Evolutionary conservation across 1,140 invertebrate species (phyloP).

Genomic region (Solenopsis fugax): DNA sequence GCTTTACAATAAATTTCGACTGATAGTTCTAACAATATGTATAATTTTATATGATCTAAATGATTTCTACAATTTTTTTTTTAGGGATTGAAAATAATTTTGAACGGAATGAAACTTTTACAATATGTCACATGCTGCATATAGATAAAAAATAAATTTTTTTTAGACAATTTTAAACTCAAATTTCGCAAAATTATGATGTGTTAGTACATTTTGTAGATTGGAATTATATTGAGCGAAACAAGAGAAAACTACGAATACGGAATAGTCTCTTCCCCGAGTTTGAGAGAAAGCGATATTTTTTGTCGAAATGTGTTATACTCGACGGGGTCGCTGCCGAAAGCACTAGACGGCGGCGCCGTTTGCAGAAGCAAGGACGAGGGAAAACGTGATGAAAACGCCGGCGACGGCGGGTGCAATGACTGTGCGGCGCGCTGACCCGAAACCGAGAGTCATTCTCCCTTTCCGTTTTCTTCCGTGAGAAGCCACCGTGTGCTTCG

Average conservation of each 20-base stretch:
- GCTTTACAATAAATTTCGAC: not conserved
- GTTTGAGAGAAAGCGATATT: not conserved
- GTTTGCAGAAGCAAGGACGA: constrained; percentile 31
- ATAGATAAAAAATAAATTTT: not conserved
- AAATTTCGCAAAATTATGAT: not conserved
- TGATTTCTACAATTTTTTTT: no score
- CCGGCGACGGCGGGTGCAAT: constrained; percentile 51
- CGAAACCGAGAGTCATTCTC: constrained; percentile 63
- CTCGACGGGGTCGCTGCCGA: not conserved
- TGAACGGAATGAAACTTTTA: not conserved
- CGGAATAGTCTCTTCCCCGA: not conserved
- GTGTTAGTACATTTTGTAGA: not conserved
- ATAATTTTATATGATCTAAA: not conserved
- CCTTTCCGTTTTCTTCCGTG: constrained; percentile 62
- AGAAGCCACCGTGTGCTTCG: constrained; percentile 40
- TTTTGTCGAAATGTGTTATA: not conserved
- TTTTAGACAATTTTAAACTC: not conserved
- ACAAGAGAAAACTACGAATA: not conserved
- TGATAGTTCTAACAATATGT: no score
- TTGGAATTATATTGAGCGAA: not conserved
- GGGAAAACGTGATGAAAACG: constrained; percentile 55
- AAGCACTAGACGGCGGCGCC: constrained; percentile 6
- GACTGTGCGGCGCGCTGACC: constrained; percentile 59
- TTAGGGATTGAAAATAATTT: not conserved
- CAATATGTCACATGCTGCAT: not conserved